phyloP scores from a whole-genome alignment of 2,113 vertebrate genomes.

The Channa maculata region DNA sequence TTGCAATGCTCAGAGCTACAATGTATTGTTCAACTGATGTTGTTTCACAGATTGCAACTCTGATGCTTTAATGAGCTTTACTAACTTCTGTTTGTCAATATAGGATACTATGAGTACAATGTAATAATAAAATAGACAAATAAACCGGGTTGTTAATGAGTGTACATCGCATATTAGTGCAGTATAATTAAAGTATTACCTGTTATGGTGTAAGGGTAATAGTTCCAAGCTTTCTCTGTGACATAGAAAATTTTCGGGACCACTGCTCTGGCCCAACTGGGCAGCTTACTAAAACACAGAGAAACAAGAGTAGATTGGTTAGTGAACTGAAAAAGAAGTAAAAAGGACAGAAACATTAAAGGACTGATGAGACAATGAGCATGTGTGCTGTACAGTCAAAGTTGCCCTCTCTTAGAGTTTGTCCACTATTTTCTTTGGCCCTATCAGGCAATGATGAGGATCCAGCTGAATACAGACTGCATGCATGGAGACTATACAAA shows the following conservation, averaged over 20 bases:
- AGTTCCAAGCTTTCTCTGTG: constrained; percentile 97
- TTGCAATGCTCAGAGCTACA: neutral
- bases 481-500: constrained; percentile 11
- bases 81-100: no score
- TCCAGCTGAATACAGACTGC: constrained; percentile 42
- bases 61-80: no score
- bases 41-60: no score
- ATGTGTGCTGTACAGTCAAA: constrained; percentile 7
- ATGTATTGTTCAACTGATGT: no score
- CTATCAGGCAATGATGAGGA: constrained; percentile 27
- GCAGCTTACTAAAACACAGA: constrained; percentile 89
- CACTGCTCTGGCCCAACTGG: constrained; percentile 94
- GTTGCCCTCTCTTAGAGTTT: neutral
- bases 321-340: neutral
- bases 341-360: neutral
- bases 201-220: constrained; percentile 89
- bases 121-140: no score
- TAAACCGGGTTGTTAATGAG: neutral
- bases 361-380: constrained; percentile 1
- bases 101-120: neutral
- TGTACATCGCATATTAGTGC: neutral
- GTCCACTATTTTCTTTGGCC: constrained; percentile 19
- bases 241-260: constrained; percentile 96
- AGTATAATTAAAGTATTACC: constrained; percentile 46
- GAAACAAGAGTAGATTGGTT: constrained; percentile 5